Base-by-base conservation (phyloP, 2,797 vertebrate genomes). In the Anguilla anguilla region DNA sequence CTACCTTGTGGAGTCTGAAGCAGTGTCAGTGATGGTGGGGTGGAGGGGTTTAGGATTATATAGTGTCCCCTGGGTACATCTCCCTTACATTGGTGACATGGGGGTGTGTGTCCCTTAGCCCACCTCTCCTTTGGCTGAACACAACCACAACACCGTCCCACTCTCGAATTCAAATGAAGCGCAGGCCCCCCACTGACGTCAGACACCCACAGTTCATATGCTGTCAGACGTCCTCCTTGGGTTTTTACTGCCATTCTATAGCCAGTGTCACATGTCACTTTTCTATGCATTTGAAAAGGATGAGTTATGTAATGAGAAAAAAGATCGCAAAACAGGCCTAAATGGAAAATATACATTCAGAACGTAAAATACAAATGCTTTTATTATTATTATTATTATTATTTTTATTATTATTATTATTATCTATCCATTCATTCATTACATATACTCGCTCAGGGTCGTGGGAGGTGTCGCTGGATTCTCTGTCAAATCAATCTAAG, bases 41-140 rank as follows among this genome's bases (percentile, higher is more conserved):
- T 86, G 59, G 1, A 88, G 84, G 82, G 86, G 43, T 86, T 39
- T 85, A 1, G 43, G 59, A 89, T 93, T 96, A 93, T 95, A 96
- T 94, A 95, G 84, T 72, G 17, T 90, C 77, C 39, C 22, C 35
- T 6, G 17, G 43, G 69, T 90, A 89, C 85, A 88, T 39, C 64
- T 77, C 88, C 10, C 61, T 85, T 92, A 91, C 90, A 93, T 92
- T 87, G 87, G 89, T 93, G 91, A 91, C 92, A 90, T 85, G 0
- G 85, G 85, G 92, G 92, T 87, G 88, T 89, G 85, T 91, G 91
- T 84, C 55, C 15, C 61, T 86, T 90, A 91, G 91, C 83, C 91
- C 79, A 88, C 90, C 83, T 90, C 31, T 31, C 55, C n/a, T 31
- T 19, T 46, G 84, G 19, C 35, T 72, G 31, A 39, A 77, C 67